Base-by-base conservation (phyloP, 2,888 invertebrate species). In the Aphodius granarius region DNA sequence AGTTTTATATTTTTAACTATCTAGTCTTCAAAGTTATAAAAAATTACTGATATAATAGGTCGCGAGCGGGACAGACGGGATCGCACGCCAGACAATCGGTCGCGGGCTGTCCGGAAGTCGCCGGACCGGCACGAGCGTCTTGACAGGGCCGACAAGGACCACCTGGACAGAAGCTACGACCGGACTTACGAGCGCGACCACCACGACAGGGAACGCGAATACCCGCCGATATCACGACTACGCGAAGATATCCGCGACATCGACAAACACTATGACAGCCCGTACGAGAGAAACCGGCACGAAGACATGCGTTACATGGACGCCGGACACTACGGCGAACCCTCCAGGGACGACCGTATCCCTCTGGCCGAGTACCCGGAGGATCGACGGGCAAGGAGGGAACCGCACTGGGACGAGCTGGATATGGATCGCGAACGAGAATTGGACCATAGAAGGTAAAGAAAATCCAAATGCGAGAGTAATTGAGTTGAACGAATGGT, bases 21-120 rank as follows among this genome's bases (percentile, higher is more conserved):
- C 16, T 21, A 9, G 43, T 71, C n/a, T 23, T 71, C 15, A 20
- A 71, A 43, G 16, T 2, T 15, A 71, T 5, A 71, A 21, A 22
- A 6, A 0, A 5, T 17, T 80, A 87, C 89, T 79, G 89, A 89
- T 71, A 89, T 90, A 78, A 87, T 89, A 77, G 87, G 87, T 80
- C 87, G 89, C 81, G 85, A 88, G 82, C 84, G 85, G 81, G 78
- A 89, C 82, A 85, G 87, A 80, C 73, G 79, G 19, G 89, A 89
- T 79, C 86, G 89, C 81, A 88, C 79, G 63, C 78, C 79, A 2
- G 79, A 80, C 19, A 77, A 72, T 66, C 77, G 78, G n/a, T 78
- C 75, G 71, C 73, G 81, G 66, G 76, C 63, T 71, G 77, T 77
- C 23, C 80, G 81, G 78, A 83, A 80, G 76, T 81, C 83, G 2